Evolutionary conservation across 1,140 invertebrate species (phyloP).

Genomic region (Himalopsyche phryganea): DNA sequence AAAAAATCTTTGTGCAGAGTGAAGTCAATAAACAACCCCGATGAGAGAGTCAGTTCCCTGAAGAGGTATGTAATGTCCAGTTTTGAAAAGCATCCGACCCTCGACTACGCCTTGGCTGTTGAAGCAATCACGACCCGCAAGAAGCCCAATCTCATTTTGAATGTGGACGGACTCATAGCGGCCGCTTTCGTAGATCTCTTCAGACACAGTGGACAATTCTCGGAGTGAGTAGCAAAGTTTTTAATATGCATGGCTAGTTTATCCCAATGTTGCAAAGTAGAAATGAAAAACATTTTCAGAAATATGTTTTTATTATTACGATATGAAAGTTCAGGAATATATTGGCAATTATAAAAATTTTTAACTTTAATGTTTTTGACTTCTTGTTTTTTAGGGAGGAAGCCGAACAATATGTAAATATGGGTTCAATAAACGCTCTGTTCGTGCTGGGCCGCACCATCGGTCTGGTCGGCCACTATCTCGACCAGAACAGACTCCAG

Average conservation of each 20-base stretch:
- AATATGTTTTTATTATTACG: too few relatives aligned
- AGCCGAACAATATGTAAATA: constrained; percentile 96
- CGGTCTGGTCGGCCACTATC: constrained; percentile 98
- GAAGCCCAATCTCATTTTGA: constrained; percentile 98
- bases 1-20: too few relatives aligned
- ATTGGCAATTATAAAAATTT: too few relatives aligned
- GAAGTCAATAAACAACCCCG: constrained; percentile 99
- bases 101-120: constrained; percentile 95
- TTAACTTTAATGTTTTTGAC: neutral
- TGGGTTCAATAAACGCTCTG: constrained; percentile 96
- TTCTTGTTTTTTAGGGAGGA: constrained; percentile 71
- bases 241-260: too few relatives aligned
- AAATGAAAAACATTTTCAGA: too few relatives aligned
- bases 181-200: constrained; percentile 97
- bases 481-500: constrained; percentile 98
- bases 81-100: constrained; percentile 88
- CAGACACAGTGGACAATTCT: constrained; percentile 88
- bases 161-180: constrained; percentile 98
- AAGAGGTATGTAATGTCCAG: constrained; percentile 94
- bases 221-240: constrained; percentile 56
- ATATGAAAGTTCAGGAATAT: too few relatives aligned
- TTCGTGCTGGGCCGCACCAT: constrained; percentile 98
- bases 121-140: constrained; percentile 99
- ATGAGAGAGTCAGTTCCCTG: constrained; percentile 94
- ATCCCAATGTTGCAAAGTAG: too few relatives aligned